Percentiles rank a stretch among this genome's conserved stretches.
phyloP scores from a whole-genome alignment of 53 echinoderm and acorn worm genomes.

The Temnopleurus reevesii region DNA sequence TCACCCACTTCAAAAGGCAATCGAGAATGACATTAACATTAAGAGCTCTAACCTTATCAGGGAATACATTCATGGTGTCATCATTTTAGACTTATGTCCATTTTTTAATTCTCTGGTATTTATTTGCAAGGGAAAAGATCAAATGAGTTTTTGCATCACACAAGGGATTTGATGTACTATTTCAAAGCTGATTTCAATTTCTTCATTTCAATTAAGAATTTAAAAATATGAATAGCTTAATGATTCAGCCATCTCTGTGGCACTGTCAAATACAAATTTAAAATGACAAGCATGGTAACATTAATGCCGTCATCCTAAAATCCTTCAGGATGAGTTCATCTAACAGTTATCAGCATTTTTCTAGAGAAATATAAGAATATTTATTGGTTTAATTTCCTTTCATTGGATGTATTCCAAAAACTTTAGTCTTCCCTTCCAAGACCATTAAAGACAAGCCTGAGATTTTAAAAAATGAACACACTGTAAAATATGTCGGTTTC shows the following conservation, averaged over 20 bases:
- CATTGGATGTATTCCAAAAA: slow-evolving; percentile 2
- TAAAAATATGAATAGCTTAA: neutral
- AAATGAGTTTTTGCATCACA: no score
- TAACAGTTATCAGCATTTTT: neutral
- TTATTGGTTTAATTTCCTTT: neutral
- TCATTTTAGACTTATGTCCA: neutral
- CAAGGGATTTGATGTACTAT: no score
- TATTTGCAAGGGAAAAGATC: no score
- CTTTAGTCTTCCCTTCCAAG: neutral
- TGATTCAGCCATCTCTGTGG: neutral
- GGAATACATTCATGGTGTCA: neutral
- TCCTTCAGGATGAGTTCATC: slow-evolving; percentile 25
- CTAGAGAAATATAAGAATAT: neutral
- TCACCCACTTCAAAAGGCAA: neutral
- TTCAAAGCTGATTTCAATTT: no score
- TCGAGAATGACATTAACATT: neutral
- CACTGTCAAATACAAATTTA: neutral
- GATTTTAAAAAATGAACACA: no score
- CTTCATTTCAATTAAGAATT: neutral
- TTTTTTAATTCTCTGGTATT: no score
- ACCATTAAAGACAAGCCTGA: neutral
- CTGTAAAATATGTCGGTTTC: no score
- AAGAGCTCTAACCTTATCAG: neutral
- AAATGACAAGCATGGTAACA: neutral
- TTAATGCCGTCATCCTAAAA: neutral